phyloP scores from a whole-genome alignment of 2,888 invertebrate genomes.

The Drymonia ruficornis region DNA sequence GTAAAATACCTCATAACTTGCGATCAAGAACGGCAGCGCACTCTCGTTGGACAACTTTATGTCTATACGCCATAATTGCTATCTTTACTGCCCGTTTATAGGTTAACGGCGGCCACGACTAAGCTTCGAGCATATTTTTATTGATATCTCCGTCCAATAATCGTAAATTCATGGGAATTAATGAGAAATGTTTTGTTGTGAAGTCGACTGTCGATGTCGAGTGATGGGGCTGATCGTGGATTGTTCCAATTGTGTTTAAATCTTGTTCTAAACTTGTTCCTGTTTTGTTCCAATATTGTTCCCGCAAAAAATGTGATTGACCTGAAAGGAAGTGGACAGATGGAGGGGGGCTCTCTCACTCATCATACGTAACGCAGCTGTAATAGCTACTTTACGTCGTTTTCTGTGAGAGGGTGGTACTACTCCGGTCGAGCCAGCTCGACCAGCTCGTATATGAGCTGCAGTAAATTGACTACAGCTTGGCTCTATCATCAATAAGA shows the following conservation, averaged over 20 bases:
- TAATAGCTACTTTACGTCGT: too few species aligned
- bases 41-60: slow-evolving; percentile 28
- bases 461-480: too few species aligned
- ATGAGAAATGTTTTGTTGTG: background rate
- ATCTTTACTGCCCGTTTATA: slow-evolving; percentile 27
- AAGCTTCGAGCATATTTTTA: slow-evolving; percentile 27
- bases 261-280: too few species aligned
- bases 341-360: too few species aligned
- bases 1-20: slow-evolving; percentile 23
- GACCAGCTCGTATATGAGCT: too few species aligned
- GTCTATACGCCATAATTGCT: slow-evolving; percentile 21
- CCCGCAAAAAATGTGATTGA: too few species aligned
- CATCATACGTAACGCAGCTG: too few species aligned
- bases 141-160: slow-evolving; percentile 23
- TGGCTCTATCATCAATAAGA: too few species aligned
- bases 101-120: slow-evolving; percentile 14
- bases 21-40: slow-evolving; percentile 16
- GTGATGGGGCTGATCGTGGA: background rate
- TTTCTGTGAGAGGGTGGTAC: too few species aligned
- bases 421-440: too few species aligned
- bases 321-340: too few species aligned
- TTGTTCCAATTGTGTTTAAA: background rate
- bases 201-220: background rate
- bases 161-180: slow-evolving; percentile 18
- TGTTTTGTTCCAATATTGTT: too few species aligned